Base-by-base conservation (phyloP, 2,113 vertebrate species). In the Ptilonorhynchus violaceus region DNA sequence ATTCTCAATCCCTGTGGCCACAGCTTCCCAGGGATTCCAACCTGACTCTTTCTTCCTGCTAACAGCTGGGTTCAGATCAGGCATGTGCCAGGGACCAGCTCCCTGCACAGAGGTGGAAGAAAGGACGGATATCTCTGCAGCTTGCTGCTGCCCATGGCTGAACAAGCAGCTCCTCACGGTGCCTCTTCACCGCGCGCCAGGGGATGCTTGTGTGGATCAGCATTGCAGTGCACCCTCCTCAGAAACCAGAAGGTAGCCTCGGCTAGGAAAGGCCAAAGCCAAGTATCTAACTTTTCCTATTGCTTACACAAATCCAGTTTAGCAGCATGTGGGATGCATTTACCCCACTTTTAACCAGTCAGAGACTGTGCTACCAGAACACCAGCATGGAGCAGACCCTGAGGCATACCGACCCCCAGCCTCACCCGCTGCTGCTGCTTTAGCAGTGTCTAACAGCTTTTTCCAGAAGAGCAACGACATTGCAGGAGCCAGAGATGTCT, bases 361-460 rank as follows among this genome's bases (percentile, higher is more conserved):
- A 46, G 55, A 82, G 20, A 13, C 30, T 0, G 1, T 4, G 9
- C 35, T 63, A 33, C 23, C 22, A 20, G 58, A 73, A 88, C 76
- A 27, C 2, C 68, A 70, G 35, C 56, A n/a, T 5, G 52, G 83
- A 75, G 21, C 27, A 83, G 79, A 50, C 18, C 27, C 59, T 39
- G 12, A 59, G 50, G 63, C 31, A 31, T 41, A 44, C 3, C 13
- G 31, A 20, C 13, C 11, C 23, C 7, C 28, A 55, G 33, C 11
- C 47, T 39, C 35, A 33, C 7, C 7, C 0, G 0, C 44, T 50
- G 58, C 39, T 30, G 17, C 30, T 53, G 25, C 59, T 85, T 69
- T 14, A 56, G 13, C 62, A 52, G 30, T 7, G 30, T 66, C 55
- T 55, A 13, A n/a, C n/a, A 88, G 39, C 13, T 72, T 64, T 46